A percentile compares a stretch with the other conserved stretches of the same genome.
Evolutionary conservation across 2,888 invertebrate species (phyloP).

Genomic region (Hermaeophaga mercurialis): DNA sequence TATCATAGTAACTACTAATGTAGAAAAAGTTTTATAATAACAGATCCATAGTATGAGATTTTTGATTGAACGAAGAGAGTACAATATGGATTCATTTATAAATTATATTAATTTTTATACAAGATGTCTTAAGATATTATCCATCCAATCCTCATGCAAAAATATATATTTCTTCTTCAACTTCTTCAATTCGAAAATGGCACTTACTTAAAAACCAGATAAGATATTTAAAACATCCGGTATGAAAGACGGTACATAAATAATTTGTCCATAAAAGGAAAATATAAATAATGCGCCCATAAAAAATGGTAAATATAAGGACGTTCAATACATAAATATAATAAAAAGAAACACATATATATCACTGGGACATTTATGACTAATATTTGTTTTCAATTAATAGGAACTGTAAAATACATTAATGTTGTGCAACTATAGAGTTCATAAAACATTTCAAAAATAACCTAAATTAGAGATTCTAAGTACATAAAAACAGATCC

Average conservation of each 20-base stretch:
- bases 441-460: not conserved
- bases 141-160: not conserved
- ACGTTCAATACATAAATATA: conserved; percentile 5
- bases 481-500: conserved; percentile 17
- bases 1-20: conserved; percentile 14
- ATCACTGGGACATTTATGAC: conserved; percentile 17
- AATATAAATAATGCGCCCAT: not conserved
- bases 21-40: conserved; percentile 19
- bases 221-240: conserved; percentile 1
- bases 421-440: conserved; percentile 10
- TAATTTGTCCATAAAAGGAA: not conserved
- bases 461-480: conserved; percentile 15
- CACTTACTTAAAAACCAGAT: not conserved
- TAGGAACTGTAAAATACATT: conserved; percentile 19
- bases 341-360: conserved; percentile 14
- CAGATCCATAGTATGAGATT: conserved; percentile 19
- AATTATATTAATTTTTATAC: conserved; percentile 12
- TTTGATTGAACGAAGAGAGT: conserved; percentile 5
- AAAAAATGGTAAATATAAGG: conserved; percentile 6
- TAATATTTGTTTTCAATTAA: conserved; percentile 15
- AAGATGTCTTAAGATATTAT: conserved; percentile 4
- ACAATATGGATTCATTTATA: conserved; percentile 7
- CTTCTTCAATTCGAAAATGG: not conserved
- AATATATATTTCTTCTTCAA: not conserved
- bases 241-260: not conserved